Conservation (phyloP, 2,888 invertebrate genomes). For the Adineta ricciae region DNA sequence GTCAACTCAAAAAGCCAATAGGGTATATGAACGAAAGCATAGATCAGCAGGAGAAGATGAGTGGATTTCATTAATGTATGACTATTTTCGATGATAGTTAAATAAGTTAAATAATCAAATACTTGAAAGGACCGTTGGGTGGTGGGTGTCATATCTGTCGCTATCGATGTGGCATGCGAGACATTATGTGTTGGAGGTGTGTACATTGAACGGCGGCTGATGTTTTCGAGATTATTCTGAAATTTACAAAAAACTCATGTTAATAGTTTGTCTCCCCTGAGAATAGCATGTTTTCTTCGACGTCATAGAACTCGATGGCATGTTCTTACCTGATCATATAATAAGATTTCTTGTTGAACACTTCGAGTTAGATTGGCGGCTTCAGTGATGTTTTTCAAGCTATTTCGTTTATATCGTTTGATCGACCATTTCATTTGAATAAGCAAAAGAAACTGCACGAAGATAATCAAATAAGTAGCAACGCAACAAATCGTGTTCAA, state of each 20-base stretch:
- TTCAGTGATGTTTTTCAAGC: not conserved
- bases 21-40: not conserved
- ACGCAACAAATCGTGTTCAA: not conserved
- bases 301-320: not conserved
- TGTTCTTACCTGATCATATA: not conserved
- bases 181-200: not conserved
- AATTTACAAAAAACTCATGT: not conserved
- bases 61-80: not conserved
- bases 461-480: not conserved
- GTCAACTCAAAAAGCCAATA: slow-evolving; percentile 8
- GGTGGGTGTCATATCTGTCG: not conserved
- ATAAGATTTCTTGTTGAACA: not conserved
- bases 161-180: not conserved
- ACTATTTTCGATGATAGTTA: not conserved
- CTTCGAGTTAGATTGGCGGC: not conserved
- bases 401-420: not conserved
- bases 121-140: not conserved
- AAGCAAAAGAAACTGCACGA: not conserved
- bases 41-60: not conserved
- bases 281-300: not conserved
- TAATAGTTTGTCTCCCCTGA: not conserved
- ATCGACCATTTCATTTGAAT: not conserved
- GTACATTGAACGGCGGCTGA: not conserved
- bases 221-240: not conserved
- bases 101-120: slow-evolving; percentile 11